phyloP scores from a whole-genome alignment of 2,113 vertebrate species.

The Rostratula benghalensis region DNA sequence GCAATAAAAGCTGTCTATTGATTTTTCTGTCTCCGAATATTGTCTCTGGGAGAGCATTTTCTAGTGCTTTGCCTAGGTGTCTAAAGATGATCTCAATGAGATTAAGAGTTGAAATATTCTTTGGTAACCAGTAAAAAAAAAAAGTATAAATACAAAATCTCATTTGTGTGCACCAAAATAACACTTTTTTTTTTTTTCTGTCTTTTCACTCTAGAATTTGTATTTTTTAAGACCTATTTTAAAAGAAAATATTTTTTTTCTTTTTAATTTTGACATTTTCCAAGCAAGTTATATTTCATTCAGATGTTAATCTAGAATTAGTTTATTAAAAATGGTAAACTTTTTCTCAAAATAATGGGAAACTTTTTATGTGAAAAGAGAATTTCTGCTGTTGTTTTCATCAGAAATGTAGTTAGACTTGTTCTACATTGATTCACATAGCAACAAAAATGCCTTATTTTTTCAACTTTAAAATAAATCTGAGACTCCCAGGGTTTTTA shows the following conservation, averaged over 20 bases:
- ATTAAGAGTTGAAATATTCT: not conserved
- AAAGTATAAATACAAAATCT: not conserved
- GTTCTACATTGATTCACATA: not conserved
- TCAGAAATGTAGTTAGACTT: not conserved
- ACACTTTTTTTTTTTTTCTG: fast-evolving
- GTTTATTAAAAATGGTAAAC: not conserved
- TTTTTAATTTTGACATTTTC: not conserved
- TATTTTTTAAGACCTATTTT: not conserved
- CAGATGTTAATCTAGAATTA: not conserved
- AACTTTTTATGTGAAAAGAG: not conserved
- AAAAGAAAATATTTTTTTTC: not conserved
- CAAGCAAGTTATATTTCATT: not conserved
- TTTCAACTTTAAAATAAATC: not conserved
- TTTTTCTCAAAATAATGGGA: not conserved
- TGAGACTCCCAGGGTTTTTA: not conserved
- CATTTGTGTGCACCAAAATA: not conserved
- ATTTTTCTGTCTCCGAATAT: not conserved
- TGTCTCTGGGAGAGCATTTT: not conserved
- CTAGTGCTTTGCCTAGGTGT: not conserved
- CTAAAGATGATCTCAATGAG: not conserved
- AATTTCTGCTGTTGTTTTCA: not conserved
- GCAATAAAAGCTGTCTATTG: fast-evolving
- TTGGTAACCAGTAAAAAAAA: not conserved
- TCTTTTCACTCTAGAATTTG: not conserved
- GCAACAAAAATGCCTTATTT: not conserved